phyloP scores from a whole-genome alignment of 2,888 invertebrate species.

The Bedellia somnulentella region DNA sequence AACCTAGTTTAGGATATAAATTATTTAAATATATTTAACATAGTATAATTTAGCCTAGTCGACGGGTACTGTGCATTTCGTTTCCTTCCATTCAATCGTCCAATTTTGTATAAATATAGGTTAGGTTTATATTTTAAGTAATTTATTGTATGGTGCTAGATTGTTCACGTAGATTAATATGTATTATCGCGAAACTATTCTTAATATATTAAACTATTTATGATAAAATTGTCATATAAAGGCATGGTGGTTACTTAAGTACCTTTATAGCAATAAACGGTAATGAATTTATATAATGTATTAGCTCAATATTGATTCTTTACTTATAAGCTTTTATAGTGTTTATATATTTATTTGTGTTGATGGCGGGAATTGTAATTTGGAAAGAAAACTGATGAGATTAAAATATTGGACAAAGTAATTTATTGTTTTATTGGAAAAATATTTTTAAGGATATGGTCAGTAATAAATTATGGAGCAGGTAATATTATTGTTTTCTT shows the following conservation, averaged over 20 bases:
- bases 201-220: not conserved
- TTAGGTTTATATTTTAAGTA: slow-evolving; percentile 14
- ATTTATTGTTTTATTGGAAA: too few relatives aligned
- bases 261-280: too few relatives aligned
- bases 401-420: too few relatives aligned
- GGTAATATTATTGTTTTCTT: too few relatives aligned
- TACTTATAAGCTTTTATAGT: too few relatives aligned
- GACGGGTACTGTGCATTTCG: slow-evolving; percentile 58
- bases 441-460: too few relatives aligned
- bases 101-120: slow-evolving; percentile 50
- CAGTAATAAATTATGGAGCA: too few relatives aligned
- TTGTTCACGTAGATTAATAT: slow-evolving; percentile 24
- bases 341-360: not conserved
- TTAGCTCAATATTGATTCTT: not conserved
- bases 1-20: too few relatives aligned
- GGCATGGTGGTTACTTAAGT: slow-evolving; percentile 54
- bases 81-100: slow-evolving; percentile 31
- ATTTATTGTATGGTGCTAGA: slow-evolving; percentile 8
- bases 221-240: too few relatives aligned
- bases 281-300: too few relatives aligned
- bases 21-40: too few relatives aligned
- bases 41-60: slow-evolving; percentile 43
- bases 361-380: not conserved
- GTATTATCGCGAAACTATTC: not conserved
- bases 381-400: not conserved